Evolutionary conservation across 2,113 vertebrate species (phyloP), one percentile per base, ranked within the genome.

Genomic region (Forbesichthys agassizii): DNA sequence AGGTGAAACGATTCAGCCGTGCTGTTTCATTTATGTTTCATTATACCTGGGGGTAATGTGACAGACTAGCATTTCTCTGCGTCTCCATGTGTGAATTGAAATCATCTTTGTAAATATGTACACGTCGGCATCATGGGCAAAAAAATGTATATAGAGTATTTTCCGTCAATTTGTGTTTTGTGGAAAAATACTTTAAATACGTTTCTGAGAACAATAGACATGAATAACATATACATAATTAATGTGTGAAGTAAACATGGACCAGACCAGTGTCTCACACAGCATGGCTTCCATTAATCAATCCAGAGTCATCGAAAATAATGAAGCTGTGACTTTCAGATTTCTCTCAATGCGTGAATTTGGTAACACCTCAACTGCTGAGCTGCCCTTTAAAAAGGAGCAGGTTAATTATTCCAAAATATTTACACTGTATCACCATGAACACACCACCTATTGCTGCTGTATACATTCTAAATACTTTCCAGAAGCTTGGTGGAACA

Each of bases 401-500:
- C 1, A 36, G 57, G 57, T 66, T 42, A 81, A 82, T 84, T 72
- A 58, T 68, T 46, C 27, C 3, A 69, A 75, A 86, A 36, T 85
- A 79, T 88, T 85, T 82, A 68, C 66, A 52, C 81, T 66, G 62
- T 53, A 71, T 48, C 46, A 11, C 12, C 54, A 77, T 83, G 83
- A 83, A 86, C 72, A 66, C 75, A 48, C 63, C 10, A 10, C 49
- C 79, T 80, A 61, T 84, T 61, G 75, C 12, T 11, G 14, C 62
- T 71, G 83, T 77, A 79, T 83, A 80, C 72, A 80, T 75, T 86
- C 63, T 68, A 88, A 91, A 91, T 90, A 91, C 88, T 88, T 90
- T 84, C 66, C 75, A 65, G 66, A 64, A 71, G 66, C 80, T 78
- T 13, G 67, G 52, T 62, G 60, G 71, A 77, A 86, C 78, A 86